These are phyloP conservation scores for Aproaerema taeniolella DNA, from an alignment of 2,888 invertebrate species.

Conservation along the genomic window DNA sequence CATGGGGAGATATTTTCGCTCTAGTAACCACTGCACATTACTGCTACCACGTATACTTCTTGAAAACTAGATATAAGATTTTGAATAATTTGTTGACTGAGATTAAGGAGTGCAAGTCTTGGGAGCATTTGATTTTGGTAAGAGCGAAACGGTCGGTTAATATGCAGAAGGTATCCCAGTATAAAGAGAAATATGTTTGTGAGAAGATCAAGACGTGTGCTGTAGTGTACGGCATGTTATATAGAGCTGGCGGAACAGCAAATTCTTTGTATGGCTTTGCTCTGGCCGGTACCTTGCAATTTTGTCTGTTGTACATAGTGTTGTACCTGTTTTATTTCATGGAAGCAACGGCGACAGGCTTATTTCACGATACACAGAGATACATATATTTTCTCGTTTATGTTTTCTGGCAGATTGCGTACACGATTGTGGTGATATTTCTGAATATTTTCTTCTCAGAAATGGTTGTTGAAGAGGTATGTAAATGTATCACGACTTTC, in stretches of 20 bases:
- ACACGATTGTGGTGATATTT: constrained; percentile 33
- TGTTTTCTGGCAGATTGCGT: constrained; percentile 45
- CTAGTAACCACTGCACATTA: constrained; percentile 37
- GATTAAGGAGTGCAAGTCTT: constrained; percentile 33
- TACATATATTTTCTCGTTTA: constrained; percentile 45
- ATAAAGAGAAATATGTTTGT: constrained; percentile 26
- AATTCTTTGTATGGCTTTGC: constrained; percentile 40
- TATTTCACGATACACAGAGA: constrained; percentile 40
- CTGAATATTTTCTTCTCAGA: constrained; percentile 40
- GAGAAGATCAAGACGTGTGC: constrained; percentile 46
- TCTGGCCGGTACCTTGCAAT: constrained; percentile 34
- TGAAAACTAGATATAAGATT: constrained; percentile 38
- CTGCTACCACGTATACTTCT: constrained; percentile 32
- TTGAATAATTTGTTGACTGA: constrained; percentile 40
- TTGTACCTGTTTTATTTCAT: constrained; percentile 56
- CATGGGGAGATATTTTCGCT: constrained; percentile 36
- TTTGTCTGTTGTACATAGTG: constrained; percentile 34
- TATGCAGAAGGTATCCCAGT: constrained; percentile 24
- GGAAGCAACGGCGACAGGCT: constrained; percentile 54
- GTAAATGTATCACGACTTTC: constrained; percentile 14
- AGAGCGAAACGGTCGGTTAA: constrained; percentile 27
- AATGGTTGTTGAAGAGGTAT: constrained; percentile 37
- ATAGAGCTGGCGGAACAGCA: constrained; percentile 26
- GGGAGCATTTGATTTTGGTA: constrained; percentile 32
- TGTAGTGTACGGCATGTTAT: constrained; percentile 41